Conservation (phyloP, 2,797 vertebrate genomes). For the Lindbergichthys nudifrons region DNA sequence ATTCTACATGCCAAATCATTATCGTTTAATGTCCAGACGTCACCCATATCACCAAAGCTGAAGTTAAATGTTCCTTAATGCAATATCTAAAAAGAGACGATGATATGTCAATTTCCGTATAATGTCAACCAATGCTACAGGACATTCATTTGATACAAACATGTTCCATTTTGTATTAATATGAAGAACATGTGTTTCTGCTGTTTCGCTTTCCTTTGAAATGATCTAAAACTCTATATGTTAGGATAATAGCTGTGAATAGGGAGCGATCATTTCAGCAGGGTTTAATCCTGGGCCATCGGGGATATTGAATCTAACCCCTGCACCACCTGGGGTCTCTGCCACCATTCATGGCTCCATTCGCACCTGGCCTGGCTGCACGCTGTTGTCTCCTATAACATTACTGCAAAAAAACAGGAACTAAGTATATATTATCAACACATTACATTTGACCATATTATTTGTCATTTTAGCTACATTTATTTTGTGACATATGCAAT, state of each 20-base stretch:
- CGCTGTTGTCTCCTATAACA: constrained; percentile 16
- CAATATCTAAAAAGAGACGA: not conserved
- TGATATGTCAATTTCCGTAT: not conserved
- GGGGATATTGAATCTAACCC: constrained; percentile 45
- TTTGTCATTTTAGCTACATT: not conserved
- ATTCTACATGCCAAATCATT: not conserved
- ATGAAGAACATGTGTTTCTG: not conserved
- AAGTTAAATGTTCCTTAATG: not conserved
- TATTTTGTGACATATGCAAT: not conserved
- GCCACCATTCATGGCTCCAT: constrained; percentile 46
- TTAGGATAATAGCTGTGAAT: constrained; percentile 27
- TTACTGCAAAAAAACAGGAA: constrained; percentile 8
- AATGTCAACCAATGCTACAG: not conserved
- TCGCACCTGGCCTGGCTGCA: constrained; percentile 32
- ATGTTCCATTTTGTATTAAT: not conserved
- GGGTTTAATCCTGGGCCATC: constrained; percentile 35
- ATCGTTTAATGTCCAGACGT: not conserved
- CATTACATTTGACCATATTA: not conserved
- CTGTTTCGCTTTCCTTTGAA: not conserved
- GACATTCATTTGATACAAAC: not conserved
- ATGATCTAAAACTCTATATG: constrained; percentile 12
- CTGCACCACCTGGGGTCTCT: constrained; percentile 22
- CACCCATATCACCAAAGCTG: not conserved
- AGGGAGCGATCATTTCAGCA: constrained; percentile 17
- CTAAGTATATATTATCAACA: not conserved